Evolutionary conservation across 2,888 invertebrate genomes (phyloP).

Genomic region (Eulithis prunata): DNA sequence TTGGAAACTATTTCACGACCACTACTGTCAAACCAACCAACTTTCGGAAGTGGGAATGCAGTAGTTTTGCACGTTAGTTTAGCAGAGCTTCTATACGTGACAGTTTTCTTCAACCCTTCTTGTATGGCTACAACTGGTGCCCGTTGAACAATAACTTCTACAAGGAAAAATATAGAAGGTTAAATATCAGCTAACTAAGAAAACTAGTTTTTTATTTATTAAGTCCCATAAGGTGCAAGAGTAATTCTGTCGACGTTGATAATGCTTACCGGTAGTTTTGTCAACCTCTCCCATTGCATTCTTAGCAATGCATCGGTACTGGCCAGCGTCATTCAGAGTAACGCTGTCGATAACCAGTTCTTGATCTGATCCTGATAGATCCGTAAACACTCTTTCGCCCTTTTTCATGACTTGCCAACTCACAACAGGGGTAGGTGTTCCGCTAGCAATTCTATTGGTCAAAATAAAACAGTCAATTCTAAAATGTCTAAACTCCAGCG

Average conservation of each 20-base stretch:
- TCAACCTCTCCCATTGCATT: conserved; percentile 8
- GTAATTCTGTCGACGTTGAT: too few relatives aligned
- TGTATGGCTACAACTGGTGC: conserved; percentile 16
- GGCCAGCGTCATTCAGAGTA: conserved; percentile 19
- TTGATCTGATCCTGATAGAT: conserved; percentile 6
- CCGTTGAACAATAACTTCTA: conserved; percentile 25
- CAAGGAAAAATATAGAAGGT: not conserved
- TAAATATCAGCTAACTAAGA: too few relatives aligned
- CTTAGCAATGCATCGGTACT: conserved; percentile 20
- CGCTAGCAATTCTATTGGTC: conserved; percentile 16
- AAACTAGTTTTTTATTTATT: too few relatives aligned
- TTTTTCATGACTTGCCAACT: conserved; percentile 19
- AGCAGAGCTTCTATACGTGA: conserved; percentile 19
- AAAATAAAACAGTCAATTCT: not conserved
- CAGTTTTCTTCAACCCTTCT: conserved; percentile 9
- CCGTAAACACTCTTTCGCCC: not conserved
- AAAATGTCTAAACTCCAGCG: too few relatives aligned
- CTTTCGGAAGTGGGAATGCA: conserved; percentile 23
- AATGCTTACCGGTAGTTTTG: conserved; percentile 14
- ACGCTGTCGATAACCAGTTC: conserved; percentile 15
- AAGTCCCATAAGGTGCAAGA: too few relatives aligned
- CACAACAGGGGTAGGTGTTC: conserved; percentile 17
- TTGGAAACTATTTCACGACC: conserved; percentile 11
- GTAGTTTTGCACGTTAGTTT: conserved; percentile 21
- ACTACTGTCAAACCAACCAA: conserved; percentile 25